Evolutionary conservation across 2,113 vertebrate genomes (phyloP).

Genomic region (Paratilapia polleni): DNA sequence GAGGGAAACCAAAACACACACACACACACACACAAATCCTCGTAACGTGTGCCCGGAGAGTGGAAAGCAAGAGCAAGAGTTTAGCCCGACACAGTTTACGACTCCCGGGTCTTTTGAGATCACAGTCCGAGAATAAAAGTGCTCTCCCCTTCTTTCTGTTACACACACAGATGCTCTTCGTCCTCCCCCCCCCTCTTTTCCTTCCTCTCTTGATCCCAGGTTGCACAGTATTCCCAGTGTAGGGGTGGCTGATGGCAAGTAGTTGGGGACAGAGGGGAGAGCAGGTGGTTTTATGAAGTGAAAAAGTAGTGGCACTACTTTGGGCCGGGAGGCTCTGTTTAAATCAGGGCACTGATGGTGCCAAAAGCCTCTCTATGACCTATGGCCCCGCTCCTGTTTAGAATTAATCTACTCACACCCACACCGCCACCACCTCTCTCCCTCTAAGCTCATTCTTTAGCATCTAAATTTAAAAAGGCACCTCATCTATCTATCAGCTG

Average conservation of each 20-base stretch:
- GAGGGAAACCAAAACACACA: slow-evolving; percentile 44
- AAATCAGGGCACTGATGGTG: slow-evolving; percentile 60
- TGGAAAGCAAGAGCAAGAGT: slow-evolving; percentile 44
- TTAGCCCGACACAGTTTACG: slow-evolving; percentile 61
- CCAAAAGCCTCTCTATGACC: slow-evolving; percentile 46
- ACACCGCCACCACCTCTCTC: slow-evolving; percentile 13
- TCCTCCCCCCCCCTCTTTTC: not conserved
- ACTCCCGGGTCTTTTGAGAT: slow-evolving; percentile 48
- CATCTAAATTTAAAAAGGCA: slow-evolving; percentile 69
- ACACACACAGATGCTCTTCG: not conserved
- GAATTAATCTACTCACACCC: slow-evolving; percentile 55
- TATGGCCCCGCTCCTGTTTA: slow-evolving; percentile 40
- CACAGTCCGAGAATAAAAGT: slow-evolving; percentile 39
- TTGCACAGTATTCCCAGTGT: not conserved
- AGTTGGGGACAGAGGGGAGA: not conserved
- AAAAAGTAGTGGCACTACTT: slow-evolving; percentile 55
- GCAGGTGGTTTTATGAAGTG: slow-evolving; percentile 62
- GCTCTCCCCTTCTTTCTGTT: not conserved
- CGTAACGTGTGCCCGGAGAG: slow-evolving; percentile 34
- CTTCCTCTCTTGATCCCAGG: not conserved
- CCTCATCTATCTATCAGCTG: slow-evolving; percentile 58
- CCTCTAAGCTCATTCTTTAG: slow-evolving; percentile 55
- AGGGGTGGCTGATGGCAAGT: not conserved
- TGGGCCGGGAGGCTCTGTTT: slow-evolving; percentile 44
- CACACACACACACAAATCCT: not conserved